Evolutionary conservation across 2,888 invertebrate genomes (phyloP).

Genomic region (Orthosia gothica): DNA sequence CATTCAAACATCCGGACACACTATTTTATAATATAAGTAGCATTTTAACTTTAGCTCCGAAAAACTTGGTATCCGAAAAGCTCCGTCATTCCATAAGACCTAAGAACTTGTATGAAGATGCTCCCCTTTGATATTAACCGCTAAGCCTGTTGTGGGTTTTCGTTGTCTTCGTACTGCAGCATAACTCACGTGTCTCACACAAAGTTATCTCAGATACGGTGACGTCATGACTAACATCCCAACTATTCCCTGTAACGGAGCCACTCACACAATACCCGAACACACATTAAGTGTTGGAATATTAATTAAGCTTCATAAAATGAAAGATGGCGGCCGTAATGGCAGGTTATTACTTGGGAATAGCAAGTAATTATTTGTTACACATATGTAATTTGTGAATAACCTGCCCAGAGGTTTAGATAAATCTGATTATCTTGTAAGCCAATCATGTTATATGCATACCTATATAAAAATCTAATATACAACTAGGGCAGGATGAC

Average conservation of each 20-base stretch:
- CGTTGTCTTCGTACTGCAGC: constrained; percentile 9
- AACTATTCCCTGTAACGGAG: constrained; percentile 23
- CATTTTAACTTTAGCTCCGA: background rate
- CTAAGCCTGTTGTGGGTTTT: constrained; percentile 15
- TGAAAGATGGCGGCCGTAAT: no score
- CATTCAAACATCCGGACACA: background rate
- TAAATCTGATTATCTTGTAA: background rate
- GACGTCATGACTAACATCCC: constrained; percentile 23
- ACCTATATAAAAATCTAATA: background rate
- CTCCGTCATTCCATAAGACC: background rate
- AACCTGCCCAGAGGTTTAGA: no score
- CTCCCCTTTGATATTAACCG: constrained; percentile 9
- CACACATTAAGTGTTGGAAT: constrained; percentile 8
- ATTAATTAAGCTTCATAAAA: no score
- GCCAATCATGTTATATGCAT: background rate
- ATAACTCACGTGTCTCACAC: constrained; percentile 9
- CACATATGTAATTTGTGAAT: background rate
- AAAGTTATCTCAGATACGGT: constrained; percentile 25
- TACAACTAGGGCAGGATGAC: background rate
- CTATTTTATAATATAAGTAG: no score
- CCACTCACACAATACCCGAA: constrained; percentile 12
- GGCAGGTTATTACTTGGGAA: no score
- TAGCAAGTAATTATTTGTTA: background rate
- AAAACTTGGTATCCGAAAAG: background rate
- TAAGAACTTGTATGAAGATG: background rate